These are phyloP conservation scores for Amphimedon queenslandica DNA, from an alignment of 37 sponge, comb jelly and placozoan genomes.

Conservation along the genomic window DNA sequence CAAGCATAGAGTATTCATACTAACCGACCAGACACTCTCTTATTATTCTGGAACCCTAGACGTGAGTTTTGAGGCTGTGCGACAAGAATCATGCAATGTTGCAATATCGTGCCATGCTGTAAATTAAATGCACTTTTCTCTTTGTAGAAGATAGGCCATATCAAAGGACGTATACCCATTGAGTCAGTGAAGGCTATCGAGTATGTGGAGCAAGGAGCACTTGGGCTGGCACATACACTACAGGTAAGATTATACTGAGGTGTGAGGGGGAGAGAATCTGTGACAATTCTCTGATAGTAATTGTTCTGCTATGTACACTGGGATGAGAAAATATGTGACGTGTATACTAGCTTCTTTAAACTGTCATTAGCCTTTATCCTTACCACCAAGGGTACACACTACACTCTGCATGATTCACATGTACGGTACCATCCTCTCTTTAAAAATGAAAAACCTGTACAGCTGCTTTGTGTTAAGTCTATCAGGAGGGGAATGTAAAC, in stretches of 20 bases:
- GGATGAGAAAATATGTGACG: no score
- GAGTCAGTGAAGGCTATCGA: slow-evolving; percentile 61
- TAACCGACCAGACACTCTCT: slow-evolving; percentile 59
- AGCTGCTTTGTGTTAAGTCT: no score
- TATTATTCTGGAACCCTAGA: slow-evolving; percentile 68
- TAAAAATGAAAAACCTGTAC: no score
- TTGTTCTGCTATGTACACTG: no score
- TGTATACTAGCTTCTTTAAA: no score
- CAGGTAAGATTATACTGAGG: slow-evolving; percentile 65
- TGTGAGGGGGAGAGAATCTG: no score
- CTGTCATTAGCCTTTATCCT: no score
- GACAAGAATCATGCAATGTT: not conserved
- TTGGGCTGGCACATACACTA: slow-evolving; percentile 61
- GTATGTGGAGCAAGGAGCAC: slow-evolving; percentile 63
- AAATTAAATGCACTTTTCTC: not conserved
- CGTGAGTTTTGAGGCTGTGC: slow-evolving; percentile 35
- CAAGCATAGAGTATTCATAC: slow-evolving; percentile 76
- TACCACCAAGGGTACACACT: no score
- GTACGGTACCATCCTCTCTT: no score
- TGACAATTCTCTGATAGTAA: no score
- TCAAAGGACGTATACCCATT: slow-evolving; percentile 66
- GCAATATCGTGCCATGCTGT: not conserved
- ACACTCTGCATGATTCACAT: no score
- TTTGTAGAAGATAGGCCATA: slow-evolving; percentile 49
- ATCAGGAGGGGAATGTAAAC: no score